These are phyloP conservation scores for Euura lappo DNA, from an alignment of 1,140 invertebrate species.

Conservation along the genomic window DNA sequence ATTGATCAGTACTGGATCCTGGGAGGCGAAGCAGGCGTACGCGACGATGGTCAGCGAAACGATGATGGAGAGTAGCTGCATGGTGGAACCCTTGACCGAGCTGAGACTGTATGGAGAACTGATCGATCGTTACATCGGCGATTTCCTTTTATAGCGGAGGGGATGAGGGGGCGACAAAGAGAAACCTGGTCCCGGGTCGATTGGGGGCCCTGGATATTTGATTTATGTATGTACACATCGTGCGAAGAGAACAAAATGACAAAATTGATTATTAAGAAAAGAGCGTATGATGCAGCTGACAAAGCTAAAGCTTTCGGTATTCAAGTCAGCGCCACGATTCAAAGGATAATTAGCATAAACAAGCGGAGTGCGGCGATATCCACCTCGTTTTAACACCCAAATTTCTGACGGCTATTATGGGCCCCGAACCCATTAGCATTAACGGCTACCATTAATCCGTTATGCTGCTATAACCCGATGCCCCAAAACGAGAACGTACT, in stretches of 20 bases:
- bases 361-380: not conserved
- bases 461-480: conserved; percentile 1
- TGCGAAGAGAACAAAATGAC: too few species aligned
- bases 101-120: not conserved
- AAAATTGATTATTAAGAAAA: too few species aligned
- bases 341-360: not conserved
- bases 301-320: not conserved
- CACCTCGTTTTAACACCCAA: conserved; percentile 1
- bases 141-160: not conserved
- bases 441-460: conserved; percentile 3
- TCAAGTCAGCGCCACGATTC: not conserved
- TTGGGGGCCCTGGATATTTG: too few species aligned
- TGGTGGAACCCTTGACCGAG: too few species aligned
- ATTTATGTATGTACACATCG: too few species aligned
- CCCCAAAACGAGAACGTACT: not conserved
- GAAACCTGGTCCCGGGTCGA: too few species aligned
- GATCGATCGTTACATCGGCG: not conserved
- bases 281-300: too few species aligned
- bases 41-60: too few species aligned
- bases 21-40: not conserved
- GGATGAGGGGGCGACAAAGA: too few species aligned
- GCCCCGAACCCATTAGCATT: not conserved
- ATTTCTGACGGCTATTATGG: not conserved
- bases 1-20: conserved; percentile 34
- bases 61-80: too few species aligned